These are phyloP conservation scores for Bellardia bayeri DNA, from an alignment of 2,888 invertebrate species.

Conservation along the genomic window DNA sequence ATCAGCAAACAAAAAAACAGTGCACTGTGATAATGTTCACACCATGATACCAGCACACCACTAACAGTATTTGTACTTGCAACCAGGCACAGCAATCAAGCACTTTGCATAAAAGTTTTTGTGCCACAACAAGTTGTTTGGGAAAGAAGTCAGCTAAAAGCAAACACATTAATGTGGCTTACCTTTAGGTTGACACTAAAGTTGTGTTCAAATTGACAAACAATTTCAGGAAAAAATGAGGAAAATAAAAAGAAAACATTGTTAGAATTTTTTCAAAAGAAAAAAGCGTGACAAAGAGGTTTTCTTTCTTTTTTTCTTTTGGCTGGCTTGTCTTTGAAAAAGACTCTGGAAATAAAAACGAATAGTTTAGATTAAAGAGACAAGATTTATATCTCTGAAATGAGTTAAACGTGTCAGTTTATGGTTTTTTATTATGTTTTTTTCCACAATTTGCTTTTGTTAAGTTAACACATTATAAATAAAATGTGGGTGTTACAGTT, in stretches of 20 bases:
- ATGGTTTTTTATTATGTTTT: slow-evolving; percentile 50
- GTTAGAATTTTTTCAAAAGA: slow-evolving; percentile 59
- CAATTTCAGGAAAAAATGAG: slow-evolving; percentile 42
- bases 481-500: slow-evolving; percentile 60
- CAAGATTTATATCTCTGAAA: slow-evolving; percentile 71
- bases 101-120: slow-evolving; percentile 48
- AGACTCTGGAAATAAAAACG: not conserved
- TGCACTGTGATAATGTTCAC: slow-evolving; percentile 70
- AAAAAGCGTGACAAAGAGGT: slow-evolving; percentile 68
- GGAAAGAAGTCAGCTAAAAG: not conserved
- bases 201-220: slow-evolving; percentile 69
- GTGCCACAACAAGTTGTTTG: slow-evolving; percentile 26
- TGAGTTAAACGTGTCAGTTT: slow-evolving; percentile 73
- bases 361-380: slow-evolving; percentile 50
- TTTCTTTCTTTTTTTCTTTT: slow-evolving; percentile 16
- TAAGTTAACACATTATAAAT: slow-evolving; percentile 37
- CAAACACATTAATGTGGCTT: slow-evolving; percentile 40
- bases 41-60: slow-evolving; percentile 61
- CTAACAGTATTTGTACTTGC: slow-evolving; percentile 6
- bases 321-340: too few species aligned
- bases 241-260: slow-evolving; percentile 1
- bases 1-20: slow-evolving; percentile 32
- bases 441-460: not conserved
- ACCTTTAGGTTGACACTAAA: slow-evolving; percentile 64
- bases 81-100: not conserved